Evolutionary conservation across 2,888 invertebrate species (phyloP), one percentile per base, ranked within the genome.

Genomic region (Limnephilus lunatus): DNA sequence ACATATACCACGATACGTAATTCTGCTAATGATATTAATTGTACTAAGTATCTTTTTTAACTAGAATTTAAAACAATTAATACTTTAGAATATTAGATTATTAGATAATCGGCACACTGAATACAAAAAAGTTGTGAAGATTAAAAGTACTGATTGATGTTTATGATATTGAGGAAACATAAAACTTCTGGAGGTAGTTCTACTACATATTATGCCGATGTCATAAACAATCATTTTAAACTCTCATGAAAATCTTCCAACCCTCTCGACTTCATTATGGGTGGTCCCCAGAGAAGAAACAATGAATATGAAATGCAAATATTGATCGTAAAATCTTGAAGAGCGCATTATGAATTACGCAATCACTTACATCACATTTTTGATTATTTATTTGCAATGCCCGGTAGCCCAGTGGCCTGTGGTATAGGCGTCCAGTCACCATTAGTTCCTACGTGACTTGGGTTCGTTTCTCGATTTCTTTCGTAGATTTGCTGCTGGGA

Each of bases 271-370:
- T 68, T 25, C 68, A 7, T 25, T 68, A 68, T 44, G 86, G 86
- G 86, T 35, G 86, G 86, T 86, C 86, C 12, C 15, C 14, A 14
- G 15, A 83, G 25, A 83, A 11, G 83, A 83, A 83, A 25, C 83
- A 83, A 83, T 83, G 83, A 83, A 35, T 83, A 7, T 44, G 44
- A n/a, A 7, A 86, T 86, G 86, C 86, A 86, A 86, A 86, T 48
- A 86, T 86, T n/a, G 44, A 44, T 86, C 85, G 39, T 86, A 86
- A 86, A 86, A 86, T 86, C 85, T 86, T 83, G 35, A 35, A 83
- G 12, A 83, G 11, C 86, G 48, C 44, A 30, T 25, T 86, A 86
- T 86, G 86, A 86, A 86, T 86, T 86, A 12, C 86, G 48, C 35
- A 48, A 86, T 30, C 39, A n/a, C 30, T 86, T 86, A 86, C 86